A percentile compares a stretch with the other conserved stretches of the same genome.
phyloP scores from a whole-genome alignment of 2,797 vertebrate genomes.

The Amblyraja radiata region DNA sequence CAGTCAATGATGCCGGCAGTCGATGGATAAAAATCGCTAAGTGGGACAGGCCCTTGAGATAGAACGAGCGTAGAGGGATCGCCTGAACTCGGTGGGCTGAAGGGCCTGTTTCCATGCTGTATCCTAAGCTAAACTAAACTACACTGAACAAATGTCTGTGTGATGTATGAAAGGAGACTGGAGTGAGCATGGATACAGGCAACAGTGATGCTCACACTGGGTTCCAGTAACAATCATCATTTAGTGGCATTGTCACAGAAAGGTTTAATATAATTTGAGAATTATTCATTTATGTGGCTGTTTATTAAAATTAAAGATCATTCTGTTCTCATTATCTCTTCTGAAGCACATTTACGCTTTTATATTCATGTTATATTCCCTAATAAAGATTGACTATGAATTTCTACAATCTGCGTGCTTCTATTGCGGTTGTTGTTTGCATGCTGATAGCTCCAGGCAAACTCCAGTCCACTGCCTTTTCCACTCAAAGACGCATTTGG shows the following conservation, averaged over 20 bases:
- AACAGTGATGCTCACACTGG: neutral
- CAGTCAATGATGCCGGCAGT: too few species aligned
- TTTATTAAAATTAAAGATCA: neutral
- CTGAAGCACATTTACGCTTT: neutral
- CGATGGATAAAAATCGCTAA: too few species aligned
- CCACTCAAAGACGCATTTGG: neutral
- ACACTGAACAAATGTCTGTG: too few species aligned
- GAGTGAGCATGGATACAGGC: neutral
- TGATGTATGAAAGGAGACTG: neutral
- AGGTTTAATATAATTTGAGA: neutral
- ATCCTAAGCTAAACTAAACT: too few species aligned
- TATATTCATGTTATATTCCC: neutral
- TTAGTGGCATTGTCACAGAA: neutral
- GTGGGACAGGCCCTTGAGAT: too few species aligned
- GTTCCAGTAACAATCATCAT: neutral
- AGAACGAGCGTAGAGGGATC: too few species aligned
- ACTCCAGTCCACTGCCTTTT: neutral
- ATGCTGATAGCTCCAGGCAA: neutral
- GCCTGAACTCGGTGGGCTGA: too few species aligned
- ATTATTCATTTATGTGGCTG: neutral
- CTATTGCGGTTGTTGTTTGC: neutral
- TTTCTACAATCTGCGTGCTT: neutral
- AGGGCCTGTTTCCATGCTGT: too few species aligned
- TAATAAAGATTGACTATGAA: neutral
- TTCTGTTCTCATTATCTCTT: neutral